Evolutionary conservation across 1,140 invertebrate species (phyloP).

Genomic region (Alviniconcha marisindica): DNA sequence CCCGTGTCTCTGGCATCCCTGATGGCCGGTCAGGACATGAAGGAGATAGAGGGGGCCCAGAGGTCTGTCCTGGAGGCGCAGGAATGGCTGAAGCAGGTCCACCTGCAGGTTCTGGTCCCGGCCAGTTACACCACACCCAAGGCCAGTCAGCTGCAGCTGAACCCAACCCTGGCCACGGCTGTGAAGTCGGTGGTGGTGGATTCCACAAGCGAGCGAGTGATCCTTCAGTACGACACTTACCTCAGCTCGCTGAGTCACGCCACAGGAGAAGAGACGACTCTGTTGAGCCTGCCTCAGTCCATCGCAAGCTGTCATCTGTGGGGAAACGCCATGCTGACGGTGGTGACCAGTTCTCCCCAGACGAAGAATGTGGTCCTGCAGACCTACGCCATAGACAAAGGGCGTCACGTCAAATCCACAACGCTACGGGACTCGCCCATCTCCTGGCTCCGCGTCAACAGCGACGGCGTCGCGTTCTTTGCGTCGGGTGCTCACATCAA

Average conservation of each 20-base stretch:
- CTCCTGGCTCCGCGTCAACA: constrained; percentile 38
- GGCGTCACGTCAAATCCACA: constrained; percentile 30
- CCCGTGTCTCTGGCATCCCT: constrained; percentile 48
- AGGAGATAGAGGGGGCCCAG: constrained; percentile 19
- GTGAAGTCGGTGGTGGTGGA: background rate
- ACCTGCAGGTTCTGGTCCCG: constrained; percentile 45
- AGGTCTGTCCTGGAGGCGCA: constrained; percentile 40
- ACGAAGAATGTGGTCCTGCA: constrained; percentile 10
- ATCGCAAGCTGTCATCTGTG: constrained; percentile 18
- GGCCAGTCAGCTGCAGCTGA: constrained; percentile 34
- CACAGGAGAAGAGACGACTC: background rate
- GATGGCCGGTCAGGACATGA: constrained; percentile 35
- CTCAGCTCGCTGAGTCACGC: constrained; percentile 2
- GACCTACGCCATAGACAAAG: constrained; percentile 35
- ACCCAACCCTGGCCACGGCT: background rate
- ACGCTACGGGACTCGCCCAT: constrained; percentile 11
- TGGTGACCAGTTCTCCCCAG: background rate
- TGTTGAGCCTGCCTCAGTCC: background rate
- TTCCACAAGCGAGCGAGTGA: constrained; percentile 1
- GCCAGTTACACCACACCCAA: constrained; percentile 34
- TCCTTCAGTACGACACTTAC: constrained; percentile 22
- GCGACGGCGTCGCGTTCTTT: constrained; percentile 33
- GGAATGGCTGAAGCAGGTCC: constrained; percentile 50
- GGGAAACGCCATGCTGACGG: constrained; percentile 21
- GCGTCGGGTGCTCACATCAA: constrained; percentile 22